Evolutionary conservation across 1,140 invertebrate species (phyloP).

Genomic region (Rhopalosiphum maidis): DNA sequence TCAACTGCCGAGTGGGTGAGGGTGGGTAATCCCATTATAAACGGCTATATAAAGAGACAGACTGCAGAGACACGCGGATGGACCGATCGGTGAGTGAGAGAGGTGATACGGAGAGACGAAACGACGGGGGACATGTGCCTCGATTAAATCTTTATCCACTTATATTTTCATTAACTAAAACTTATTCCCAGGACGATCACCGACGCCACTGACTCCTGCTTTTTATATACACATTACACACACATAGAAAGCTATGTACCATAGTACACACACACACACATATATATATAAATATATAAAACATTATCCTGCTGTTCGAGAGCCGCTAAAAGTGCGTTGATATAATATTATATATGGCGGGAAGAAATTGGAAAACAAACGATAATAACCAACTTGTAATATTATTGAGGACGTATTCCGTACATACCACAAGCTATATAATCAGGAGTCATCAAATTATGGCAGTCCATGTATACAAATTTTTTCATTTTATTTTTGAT

Average conservation of each 20-base stretch:
- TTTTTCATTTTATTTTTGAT: no score
- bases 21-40: slow-evolving; percentile 38
- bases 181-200: slow-evolving; percentile 50
- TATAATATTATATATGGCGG: neutral
- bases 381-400: neutral
- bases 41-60: neutral
- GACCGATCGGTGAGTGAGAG: neutral
- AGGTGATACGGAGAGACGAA: neutral
- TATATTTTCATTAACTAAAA: slow-evolving; percentile 58
- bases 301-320: neutral
- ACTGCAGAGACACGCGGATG: neutral
- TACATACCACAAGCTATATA: neutral
- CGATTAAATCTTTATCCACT: slow-evolving; percentile 58
- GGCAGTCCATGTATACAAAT: no score
- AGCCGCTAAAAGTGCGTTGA: neutral
- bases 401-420: neutral
- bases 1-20: neutral
- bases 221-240: neutral
- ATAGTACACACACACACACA: neutral
- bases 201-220: neutral
- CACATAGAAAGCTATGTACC: neutral
- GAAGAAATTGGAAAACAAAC: neutral
- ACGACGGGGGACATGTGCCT: slow-evolving; percentile 28
- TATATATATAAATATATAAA: neutral
- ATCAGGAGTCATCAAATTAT: no score